phyloP scores from a whole-genome alignment of 53 echinoderm and acorn worm genomes.

The Paracentrotus lividus region DNA sequence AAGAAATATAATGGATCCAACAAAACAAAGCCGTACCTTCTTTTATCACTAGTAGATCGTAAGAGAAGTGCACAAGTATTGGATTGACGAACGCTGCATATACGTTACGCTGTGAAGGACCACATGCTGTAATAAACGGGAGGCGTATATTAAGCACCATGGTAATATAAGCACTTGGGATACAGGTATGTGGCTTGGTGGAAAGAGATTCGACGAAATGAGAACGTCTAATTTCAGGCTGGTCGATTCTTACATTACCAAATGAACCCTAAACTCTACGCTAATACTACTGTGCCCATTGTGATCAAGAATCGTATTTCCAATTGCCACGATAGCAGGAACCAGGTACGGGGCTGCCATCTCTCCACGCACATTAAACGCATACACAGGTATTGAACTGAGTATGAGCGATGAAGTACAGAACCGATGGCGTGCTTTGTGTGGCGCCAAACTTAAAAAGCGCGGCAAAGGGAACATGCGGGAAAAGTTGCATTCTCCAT shows the following conservation, averaged over 20 bases:
- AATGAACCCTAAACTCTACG: constrained; percentile 37
- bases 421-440: neutral
- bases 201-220: constrained; percentile 38
- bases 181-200: constrained; percentile 2
- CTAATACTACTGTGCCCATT: neutral
- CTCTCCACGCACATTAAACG: neutral
- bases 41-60: no score
- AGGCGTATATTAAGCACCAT: constrained; percentile 19
- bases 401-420: neutral
- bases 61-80: no score
- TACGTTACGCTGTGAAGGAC: neutral
- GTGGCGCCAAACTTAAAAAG: neutral
- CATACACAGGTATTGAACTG: neutral
- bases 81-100: neutral
- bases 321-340: neutral
- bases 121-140: neutral
- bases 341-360: neutral
- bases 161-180: neutral
- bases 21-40: no score
- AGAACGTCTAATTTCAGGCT: constrained; percentile 42
- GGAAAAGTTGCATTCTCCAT: neutral
- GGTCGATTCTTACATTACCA: constrained; percentile 59
- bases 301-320: neutral
- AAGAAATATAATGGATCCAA: no score
- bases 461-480: neutral